Conservation (phyloP, 2,113 vertebrate genomes). For the Probosciger aterrimus region DNA sequence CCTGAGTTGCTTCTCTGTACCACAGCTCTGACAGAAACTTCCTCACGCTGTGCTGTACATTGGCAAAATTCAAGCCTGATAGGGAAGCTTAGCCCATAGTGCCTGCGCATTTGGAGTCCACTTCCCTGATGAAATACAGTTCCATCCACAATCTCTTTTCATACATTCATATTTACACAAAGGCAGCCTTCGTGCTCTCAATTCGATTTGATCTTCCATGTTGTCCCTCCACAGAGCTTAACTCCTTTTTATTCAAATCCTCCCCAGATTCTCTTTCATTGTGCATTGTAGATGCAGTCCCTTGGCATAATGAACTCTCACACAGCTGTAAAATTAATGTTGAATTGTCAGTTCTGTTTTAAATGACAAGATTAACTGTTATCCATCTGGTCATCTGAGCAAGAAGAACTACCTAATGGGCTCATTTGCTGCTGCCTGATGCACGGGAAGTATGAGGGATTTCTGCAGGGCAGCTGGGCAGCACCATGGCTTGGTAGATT, state of each 20-base stretch:
- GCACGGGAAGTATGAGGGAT: not conserved
- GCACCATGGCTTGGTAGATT: not conserved
- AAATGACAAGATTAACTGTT: conserved; percentile 19
- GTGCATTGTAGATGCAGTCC: not conserved
- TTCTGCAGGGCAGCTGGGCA: not conserved
- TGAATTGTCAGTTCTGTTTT: conserved; percentile 4
- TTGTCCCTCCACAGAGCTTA: not conserved
- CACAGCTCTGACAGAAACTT: not conserved
- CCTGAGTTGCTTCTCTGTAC: not conserved
- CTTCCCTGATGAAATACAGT: not conserved
- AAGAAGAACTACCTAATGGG: not conserved
- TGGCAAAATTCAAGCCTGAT: not conserved
- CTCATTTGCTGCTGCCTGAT: not conserved
- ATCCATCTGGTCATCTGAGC: not conserved
- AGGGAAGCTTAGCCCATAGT: not conserved
- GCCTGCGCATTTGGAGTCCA: not conserved
- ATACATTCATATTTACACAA: not conserved
- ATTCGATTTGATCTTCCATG: not conserved
- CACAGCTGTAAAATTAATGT: not conserved
- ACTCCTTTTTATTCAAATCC: conserved; percentile 4
- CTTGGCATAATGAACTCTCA: not conserved
- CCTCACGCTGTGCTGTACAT: accelerated
- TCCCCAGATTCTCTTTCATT: not conserved
- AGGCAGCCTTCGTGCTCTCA: not conserved
- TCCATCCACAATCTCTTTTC: not conserved